phyloP scores from a whole-genome alignment of 1,140 invertebrate genomes.

The Drosophila nigrodunni region DNA sequence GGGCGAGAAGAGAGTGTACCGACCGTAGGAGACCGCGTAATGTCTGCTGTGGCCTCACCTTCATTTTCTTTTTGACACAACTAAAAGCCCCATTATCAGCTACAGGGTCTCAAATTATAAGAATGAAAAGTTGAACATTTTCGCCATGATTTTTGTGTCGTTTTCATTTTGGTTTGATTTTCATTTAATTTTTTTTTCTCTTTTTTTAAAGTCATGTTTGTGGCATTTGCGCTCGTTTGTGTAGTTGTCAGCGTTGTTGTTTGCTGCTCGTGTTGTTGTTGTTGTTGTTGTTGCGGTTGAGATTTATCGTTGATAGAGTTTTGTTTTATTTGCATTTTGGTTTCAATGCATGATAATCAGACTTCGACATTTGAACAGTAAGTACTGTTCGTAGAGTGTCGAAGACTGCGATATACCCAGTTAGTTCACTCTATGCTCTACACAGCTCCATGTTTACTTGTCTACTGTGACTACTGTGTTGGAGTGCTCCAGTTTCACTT shows the following conservation, averaged over 20 bases:
- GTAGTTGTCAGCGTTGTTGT: not conserved
- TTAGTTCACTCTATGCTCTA: no score
- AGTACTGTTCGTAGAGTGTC: not conserved
- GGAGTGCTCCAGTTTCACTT: not conserved
- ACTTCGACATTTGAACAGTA: slow-evolving; percentile 1
- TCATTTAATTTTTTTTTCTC: slow-evolving; percentile 3
- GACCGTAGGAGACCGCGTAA: no score
- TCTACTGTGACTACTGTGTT: no score
- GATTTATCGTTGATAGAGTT: slow-evolving; percentile 33
- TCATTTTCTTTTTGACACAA: no score
- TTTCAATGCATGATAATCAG: slow-evolving; percentile 23
- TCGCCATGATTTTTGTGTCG: slow-evolving; percentile 5
- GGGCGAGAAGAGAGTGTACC: no score
- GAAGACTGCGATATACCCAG: not conserved
- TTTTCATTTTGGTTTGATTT: slow-evolving; percentile 9
- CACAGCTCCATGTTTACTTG: no score
- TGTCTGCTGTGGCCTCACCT: no score
- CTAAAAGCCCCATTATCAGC: no score
- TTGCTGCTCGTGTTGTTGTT: not conserved
- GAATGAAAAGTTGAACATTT: slow-evolving; percentile 9
- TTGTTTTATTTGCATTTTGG: slow-evolving; percentile 4
- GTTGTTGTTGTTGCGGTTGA: slow-evolving; percentile 15
- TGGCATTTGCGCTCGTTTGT: slow-evolving; percentile 11
- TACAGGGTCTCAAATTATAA: not conserved
- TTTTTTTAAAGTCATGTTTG: slow-evolving; percentile 27